Evolutionary conservation across 1,140 invertebrate genomes (phyloP), one percentile per base, ranked within the genome.

Genomic region (Drosophila sulfurigaster): DNA sequence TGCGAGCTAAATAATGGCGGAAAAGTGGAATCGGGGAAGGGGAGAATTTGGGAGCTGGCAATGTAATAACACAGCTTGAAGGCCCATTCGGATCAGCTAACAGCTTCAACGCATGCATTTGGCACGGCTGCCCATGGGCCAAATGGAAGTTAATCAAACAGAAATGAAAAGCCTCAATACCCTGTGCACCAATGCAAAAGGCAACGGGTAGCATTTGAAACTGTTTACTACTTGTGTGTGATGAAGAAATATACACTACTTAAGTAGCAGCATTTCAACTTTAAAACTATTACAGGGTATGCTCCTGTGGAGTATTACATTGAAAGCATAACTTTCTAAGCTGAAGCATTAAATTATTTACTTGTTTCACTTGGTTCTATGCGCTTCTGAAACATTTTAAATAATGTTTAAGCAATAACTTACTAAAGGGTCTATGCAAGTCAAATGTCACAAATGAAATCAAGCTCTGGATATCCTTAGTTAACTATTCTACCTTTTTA

Each of bases 51-150:
- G 16, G 46, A 32, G 6, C 35, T 10, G 32, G 51, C 10, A 62
- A 74, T 62, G 65, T 69, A 69, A 69, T 68, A 74, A 68, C 32
- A 51, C 56, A 46, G 41, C 45, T 48, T 13, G 6, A 48, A 58
- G 63, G 35, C 10, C 8, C 28, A 60, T 25, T 54, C 46, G 49
- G 65, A 57, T 74, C 65, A 62, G 57, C 32, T 43, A 10, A 63
- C 32, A 49, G 56, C 48, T 43, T n/a, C 38, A 16, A 38, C 8
- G 49, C 38, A n/a, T 59, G 52, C 49, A 45, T 73, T 35, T 66
- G 54, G 62, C 68, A 51, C 56, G 41, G 32, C 25, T 45, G 49
- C 49, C 49, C 49, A 32, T 20, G 51, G 49, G 41, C 20, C 58
- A 28, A 54, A 64, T 38, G 49, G n/a, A 13, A 51, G 52, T 32